Percentiles rank a stretch among this genome's conserved stretches.
phyloP scores from a whole-genome alignment of 2,113 vertebrate genomes.

The Empidonax alnorum region DNA sequence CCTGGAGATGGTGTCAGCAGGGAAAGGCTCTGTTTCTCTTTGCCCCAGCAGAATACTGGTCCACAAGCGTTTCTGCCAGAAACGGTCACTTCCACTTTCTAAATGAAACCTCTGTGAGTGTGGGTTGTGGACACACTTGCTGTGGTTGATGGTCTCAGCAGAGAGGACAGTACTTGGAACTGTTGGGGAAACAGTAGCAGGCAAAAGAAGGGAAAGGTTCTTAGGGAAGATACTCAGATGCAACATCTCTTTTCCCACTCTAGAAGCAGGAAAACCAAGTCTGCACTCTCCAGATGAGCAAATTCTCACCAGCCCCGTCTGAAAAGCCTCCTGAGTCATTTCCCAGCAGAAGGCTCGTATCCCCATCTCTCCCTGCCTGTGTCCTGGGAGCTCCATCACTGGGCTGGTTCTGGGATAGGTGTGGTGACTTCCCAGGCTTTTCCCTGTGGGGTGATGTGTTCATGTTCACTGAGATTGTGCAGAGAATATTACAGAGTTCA shows the following conservation, averaged over 20 bases:
- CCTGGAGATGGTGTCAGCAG: background rate
- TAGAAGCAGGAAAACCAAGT: background rate
- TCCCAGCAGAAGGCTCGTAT: background rate
- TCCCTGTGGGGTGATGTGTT: background rate
- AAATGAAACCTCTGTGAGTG: background rate
- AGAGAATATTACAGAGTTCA: background rate
- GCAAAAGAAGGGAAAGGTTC: background rate
- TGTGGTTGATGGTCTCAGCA: background rate
- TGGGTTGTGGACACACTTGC: background rate
- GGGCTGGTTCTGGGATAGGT: background rate
- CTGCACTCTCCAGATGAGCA: background rate
- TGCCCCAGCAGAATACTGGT: background rate
- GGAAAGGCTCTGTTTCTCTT: background rate
- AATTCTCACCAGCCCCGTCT: background rate
- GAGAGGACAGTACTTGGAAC: background rate
- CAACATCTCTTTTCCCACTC: background rate
- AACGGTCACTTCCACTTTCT: background rate
- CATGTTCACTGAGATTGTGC: background rate
- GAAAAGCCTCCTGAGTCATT: background rate
- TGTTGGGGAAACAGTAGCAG: background rate
- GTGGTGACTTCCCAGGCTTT: background rate
- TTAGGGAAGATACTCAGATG: background rate
- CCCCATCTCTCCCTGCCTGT: accelerated
- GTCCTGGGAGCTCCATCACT: background rate
- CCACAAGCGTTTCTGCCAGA: background rate